These are phyloP conservation scores for Andrena cerasifolii DNA, from an alignment of 1,140 invertebrate species.

Conservation along the genomic window DNA sequence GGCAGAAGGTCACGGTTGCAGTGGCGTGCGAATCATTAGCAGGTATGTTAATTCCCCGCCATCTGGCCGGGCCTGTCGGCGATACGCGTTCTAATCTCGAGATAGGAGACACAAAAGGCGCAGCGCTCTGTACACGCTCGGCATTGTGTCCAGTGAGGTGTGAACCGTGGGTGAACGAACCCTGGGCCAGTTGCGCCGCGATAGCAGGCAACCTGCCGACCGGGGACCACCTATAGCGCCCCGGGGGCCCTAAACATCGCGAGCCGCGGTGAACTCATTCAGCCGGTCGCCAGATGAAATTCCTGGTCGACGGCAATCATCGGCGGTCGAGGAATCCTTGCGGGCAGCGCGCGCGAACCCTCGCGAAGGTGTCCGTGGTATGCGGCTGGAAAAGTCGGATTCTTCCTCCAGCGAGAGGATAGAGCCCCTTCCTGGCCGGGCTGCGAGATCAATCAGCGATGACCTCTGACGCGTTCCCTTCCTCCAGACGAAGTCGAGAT, in stretches of 20 bases:
- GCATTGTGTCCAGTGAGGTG: constrained; percentile 48
- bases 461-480: constrained; percentile 21
- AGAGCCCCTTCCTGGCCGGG: background rate
- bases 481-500: constrained; percentile 1
- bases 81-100: background rate
- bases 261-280: constrained; percentile 35
- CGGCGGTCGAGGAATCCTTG: background rate
- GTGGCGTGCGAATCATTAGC: background rate
- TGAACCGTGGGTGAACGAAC: constrained; percentile 52
- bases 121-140: constrained; percentile 11
- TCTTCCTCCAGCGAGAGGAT: background rate
- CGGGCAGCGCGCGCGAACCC: background rate
- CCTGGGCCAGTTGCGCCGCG: constrained; percentile 39
- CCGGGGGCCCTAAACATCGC: constrained; percentile 34
- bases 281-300: background rate
- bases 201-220: constrained; percentile 22
- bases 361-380: background rate
- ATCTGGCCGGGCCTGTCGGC: background rate
- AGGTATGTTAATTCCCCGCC: background rate
- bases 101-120: background rate
- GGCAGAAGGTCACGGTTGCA: background rate
- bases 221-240: constrained; percentile 46
- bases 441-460: constrained; percentile 24
- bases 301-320: constrained; percentile 18
- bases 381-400: constrained; percentile 10